Percentiles rank a stretch among this genome's conserved stretches.
Conservation (phyloP, 2,797 vertebrate species). For the Mus spretus region DNA sequence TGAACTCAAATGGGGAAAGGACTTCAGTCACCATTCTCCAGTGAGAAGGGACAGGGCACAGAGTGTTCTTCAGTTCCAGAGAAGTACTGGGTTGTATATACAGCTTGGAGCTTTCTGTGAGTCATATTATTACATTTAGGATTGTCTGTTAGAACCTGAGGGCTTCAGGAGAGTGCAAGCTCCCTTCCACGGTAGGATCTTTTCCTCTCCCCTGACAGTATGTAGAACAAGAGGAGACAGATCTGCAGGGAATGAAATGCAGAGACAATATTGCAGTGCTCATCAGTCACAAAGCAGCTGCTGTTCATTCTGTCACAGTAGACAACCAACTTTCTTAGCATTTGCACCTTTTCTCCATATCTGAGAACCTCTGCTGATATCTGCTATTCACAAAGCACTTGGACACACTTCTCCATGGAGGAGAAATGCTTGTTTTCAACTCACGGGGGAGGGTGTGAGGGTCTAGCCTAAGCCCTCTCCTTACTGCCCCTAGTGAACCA, state of each 20-base stretch:
- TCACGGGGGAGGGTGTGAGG: not conserved
- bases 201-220: not conserved
- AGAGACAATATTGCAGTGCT: not conserved
- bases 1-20: conserved; percentile 35
- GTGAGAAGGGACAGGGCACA: not conserved
- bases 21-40: conserved; percentile 66
- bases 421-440: not conserved
- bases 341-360: conserved; percentile 4
- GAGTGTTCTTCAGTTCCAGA: not conserved
- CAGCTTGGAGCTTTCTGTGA: not conserved
- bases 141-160: not conserved
- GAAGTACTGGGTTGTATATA: not conserved
- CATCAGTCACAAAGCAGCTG: not conserved
- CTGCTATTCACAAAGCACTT: not conserved
- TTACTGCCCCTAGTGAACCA: not conserved
- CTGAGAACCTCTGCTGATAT: not conserved
- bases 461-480: not conserved
- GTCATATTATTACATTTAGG: not conserved
- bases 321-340: conserved; percentile 3
- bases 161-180: not conserved
- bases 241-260: not conserved
- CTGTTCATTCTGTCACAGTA: not conserved
- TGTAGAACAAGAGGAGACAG: not conserved
- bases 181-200: not conserved
- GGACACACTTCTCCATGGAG: not conserved